A percentile compares a stretch with the other conserved stretches of the same genome.
These are phyloP conservation scores for Lemur catta DNA, from an alignment of 2,797 vertebrate species.

Conservation along the genomic window DNA sequence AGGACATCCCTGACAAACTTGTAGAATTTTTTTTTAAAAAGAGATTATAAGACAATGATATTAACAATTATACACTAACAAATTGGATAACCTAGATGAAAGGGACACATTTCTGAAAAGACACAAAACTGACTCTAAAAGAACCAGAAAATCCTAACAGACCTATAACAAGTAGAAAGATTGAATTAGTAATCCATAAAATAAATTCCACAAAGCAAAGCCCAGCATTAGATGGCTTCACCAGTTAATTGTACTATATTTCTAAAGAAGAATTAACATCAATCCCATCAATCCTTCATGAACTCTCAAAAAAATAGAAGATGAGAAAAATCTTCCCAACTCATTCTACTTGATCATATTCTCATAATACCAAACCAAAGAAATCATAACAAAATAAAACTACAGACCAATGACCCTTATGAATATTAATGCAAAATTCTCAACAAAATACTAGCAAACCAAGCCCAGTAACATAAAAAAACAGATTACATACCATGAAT, in stretches of 20 bases:
- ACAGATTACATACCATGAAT: not conserved
- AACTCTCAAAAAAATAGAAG: not conserved
- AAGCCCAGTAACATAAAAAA: not conserved
- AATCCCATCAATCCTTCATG: not conserved
- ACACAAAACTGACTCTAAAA: not conserved
- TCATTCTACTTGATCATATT: not conserved
- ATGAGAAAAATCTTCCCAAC: not conserved
- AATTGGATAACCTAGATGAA: not conserved
- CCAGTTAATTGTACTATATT: not conserved
- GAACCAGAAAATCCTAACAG: not conserved
- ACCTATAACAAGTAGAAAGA: not conserved
- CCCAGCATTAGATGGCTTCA: not conserved
- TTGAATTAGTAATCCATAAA: not conserved
- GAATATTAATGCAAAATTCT: not conserved
- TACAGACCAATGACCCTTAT: not conserved
- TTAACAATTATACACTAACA: not conserved
- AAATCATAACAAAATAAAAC: not conserved
- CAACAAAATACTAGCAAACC: not conserved
- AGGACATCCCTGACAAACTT: not conserved
- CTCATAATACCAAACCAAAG: not conserved
- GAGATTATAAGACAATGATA: not conserved
- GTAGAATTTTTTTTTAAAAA: not conserved
- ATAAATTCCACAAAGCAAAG: not conserved
- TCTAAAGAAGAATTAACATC: not conserved
- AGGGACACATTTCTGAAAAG: not conserved